Evolutionary conservation across 1,140 invertebrate genomes (phyloP), one percentile per base, ranked within the genome.

Genomic region (Tetragonula clypearis): DNA sequence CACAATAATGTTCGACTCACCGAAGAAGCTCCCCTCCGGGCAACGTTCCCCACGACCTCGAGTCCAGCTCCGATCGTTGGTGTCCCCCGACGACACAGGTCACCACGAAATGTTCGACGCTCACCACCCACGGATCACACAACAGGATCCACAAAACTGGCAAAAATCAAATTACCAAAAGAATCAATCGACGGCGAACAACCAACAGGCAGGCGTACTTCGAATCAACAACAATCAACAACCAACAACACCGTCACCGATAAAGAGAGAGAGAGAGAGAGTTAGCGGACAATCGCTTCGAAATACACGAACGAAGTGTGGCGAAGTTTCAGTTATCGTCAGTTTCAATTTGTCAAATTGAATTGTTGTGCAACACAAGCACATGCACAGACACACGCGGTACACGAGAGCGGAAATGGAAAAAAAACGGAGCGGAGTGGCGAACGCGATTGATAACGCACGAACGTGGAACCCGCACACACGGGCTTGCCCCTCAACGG

Each of bases 181-280:
- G 60, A 56, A 75, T 30, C 53, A 11, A 53, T n/a, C 21, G 6
- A 72, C 6, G 19, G 35, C 3, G 15, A 66, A 66, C 5, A 66
- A 66, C 5, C 66, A 49, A 72, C 21, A 1, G 23, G 19, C 41
- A 2, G 14, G 0, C 1, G 2, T n/a, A n/a, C 71, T 49, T 6
- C 41, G 41, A 3, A 26, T 21, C 68, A 23, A 71, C 30, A 60
- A 60, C 35, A 53, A 58, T 23, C 26, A 81, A 73, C 55, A 82
- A 76, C 68, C 55, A 82, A 76, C 68, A 35, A 76, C 80, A 53
- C 56, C 19, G 74, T 21, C 30, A 76, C 74, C 41, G 41, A 41
- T 6, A 41, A 41, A 41, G 41, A 41, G 41, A 41, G 41, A 41
- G 6, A 41, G 0, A 41, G 41, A 41, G 41, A 41, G 30, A 35